Conservation (phyloP, 1,140 invertebrate genomes). For the Pseudobourletiella spinata region DNA sequence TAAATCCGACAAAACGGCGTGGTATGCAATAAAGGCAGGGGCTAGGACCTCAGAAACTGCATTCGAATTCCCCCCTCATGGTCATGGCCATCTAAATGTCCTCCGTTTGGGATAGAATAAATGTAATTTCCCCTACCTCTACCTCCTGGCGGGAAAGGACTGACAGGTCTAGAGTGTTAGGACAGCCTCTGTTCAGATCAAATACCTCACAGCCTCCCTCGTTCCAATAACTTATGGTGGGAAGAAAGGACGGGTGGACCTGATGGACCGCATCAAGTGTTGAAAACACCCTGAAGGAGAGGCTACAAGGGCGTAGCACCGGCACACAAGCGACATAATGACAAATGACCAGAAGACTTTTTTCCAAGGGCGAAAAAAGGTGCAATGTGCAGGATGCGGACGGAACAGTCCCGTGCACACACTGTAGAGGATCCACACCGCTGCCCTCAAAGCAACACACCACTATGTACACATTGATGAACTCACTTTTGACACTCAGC, state of each 20-base stretch:
- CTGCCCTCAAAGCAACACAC: neutral
- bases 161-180: neutral
- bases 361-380: neutral
- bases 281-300: neutral
- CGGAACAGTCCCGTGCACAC: neutral
- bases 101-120: neutral
- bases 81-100: neutral
- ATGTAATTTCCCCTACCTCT: too few species aligned
- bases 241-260: neutral
- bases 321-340: neutral
- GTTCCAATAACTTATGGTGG: neutral
- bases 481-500: neutral
- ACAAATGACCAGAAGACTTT: conserved; percentile 5
- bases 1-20: too few species aligned
- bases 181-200: neutral
- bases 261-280: neutral
- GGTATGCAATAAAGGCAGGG: too few species aligned
- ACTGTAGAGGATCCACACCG: neutral
- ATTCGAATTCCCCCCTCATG: too few species aligned
- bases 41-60: neutral
- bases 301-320: neutral
- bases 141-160: neutral
- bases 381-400: neutral
- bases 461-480: neutral
- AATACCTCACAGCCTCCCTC: neutral